phyloP scores from a whole-genome alignment of 2,113 vertebrate genomes.

The Lamprologus ornatipinnis region DNA sequence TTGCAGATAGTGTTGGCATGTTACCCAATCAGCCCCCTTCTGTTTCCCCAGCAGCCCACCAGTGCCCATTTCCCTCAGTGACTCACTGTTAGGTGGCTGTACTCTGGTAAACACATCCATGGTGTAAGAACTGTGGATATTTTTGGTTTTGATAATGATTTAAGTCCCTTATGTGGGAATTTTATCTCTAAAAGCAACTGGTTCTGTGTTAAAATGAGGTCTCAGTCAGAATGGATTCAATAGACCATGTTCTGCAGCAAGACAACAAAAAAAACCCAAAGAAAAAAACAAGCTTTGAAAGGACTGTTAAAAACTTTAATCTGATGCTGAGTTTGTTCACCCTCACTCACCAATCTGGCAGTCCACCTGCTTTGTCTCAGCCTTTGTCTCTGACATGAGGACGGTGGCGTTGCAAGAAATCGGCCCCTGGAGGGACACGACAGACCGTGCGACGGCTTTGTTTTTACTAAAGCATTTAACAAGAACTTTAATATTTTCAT shows the following conservation, averaged over 20 bases:
- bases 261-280: not conserved
- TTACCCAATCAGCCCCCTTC: not conserved
- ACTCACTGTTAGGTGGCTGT: constrained; percentile 3
- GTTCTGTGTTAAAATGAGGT: not conserved
- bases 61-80: not conserved
- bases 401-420: constrained; percentile 53
- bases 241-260: not conserved
- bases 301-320: not conserved
- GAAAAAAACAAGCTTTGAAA: not conserved
- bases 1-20: not conserved
- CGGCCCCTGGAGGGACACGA: constrained; percentile 23
- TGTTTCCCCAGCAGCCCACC: not conserved
- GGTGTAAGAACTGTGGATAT: not conserved
- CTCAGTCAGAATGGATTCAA: not conserved
- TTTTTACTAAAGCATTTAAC: not conserved
- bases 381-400: constrained; percentile 4
- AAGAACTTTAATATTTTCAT: not conserved
- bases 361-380: not conserved
- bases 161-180: not conserved
- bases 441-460: not conserved
- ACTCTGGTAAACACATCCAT: not conserved
- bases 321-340: not conserved
- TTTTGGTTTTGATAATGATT: not conserved
- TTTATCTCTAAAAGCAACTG: not conserved
- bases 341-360: constrained; percentile 43